These are phyloP conservation scores for Drosophila kambysellisi DNA, from an alignment of 2,888 invertebrate genomes.

Conservation along the genomic window DNA sequence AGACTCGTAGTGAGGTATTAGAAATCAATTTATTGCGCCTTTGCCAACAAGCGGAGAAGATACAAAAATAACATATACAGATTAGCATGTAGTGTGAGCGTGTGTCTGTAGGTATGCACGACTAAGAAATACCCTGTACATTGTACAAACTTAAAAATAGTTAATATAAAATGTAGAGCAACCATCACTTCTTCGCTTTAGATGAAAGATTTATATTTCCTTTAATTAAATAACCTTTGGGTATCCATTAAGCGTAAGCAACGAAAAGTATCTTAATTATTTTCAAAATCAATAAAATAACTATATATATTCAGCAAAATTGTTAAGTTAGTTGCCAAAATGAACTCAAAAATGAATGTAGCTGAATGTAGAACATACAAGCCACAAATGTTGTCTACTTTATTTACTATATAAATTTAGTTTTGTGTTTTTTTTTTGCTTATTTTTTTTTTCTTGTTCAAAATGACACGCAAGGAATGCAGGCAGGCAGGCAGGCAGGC, in stretches of 20 bases:
- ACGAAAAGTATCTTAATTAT: not conserved
- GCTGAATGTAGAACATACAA: not conserved
- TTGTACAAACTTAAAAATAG: not conserved
- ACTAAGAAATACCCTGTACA: constrained; percentile 1
- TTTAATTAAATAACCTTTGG: not conserved
- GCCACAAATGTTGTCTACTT: not conserved
- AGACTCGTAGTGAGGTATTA: constrained; percentile 46
- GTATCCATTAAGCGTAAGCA: not conserved
- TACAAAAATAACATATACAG: constrained; percentile 28
- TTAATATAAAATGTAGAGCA: not conserved
- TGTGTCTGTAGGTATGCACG: not conserved
- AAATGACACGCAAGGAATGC: constrained; percentile 66
- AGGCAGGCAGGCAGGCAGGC: constrained; percentile 10
- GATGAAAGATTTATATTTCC: no score
- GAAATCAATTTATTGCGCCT: constrained; percentile 78
- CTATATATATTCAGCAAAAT: not conserved
- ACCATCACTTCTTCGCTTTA: not conserved
- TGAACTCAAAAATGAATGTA: not conserved
- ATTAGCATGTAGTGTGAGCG: not conserved
- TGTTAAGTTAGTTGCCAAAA: not conserved
- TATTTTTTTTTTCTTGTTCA: constrained; percentile 9
- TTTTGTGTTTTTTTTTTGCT: not conserved
- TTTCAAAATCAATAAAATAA: not conserved
- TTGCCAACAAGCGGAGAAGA: constrained; percentile 62
- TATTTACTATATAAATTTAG: constrained; percentile 1